Evolutionary conservation across 2,113 vertebrate species (phyloP), one percentile per base, ranked within the genome.

Genomic region (Ailuropoda melanoleuca): DNA sequence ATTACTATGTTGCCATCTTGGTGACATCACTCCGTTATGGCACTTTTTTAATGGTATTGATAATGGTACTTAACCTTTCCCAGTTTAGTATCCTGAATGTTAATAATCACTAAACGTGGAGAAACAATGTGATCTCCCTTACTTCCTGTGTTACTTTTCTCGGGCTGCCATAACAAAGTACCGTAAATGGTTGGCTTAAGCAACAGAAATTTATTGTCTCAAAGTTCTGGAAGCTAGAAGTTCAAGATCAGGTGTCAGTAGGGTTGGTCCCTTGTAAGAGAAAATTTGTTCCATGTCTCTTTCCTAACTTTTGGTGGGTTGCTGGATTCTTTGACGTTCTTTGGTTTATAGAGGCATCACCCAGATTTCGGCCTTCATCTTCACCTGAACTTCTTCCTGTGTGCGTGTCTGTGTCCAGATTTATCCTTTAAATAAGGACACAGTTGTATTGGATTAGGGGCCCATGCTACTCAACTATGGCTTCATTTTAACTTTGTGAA

Each of bases 41-140:
- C 1, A 29, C 48, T 68, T 50, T 53, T 50, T 37, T 58, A 75
- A 60, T 19, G n/a, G 53, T 60, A 58, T 39, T 58, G 6, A 8
- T 58, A 97, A 98, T 96, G 96, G 85, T 46, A 96, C 81, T 97
- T 98, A 96, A 91, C 75, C 88, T 97, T 98, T 98, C 96, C 97
- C 90, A 97, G 72, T 97, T 98, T 98, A 98, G 90, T 97, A 94
- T 94, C 88, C 77, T 97, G 91, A 97, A 94, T 97, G 95, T 97
- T 98, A 96, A 98, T 93, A 98, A 98, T 98, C 90, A 98, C 95
- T 96, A 98, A 98, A 98, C 87, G 97, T 7, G 0, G 82, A 97
- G 68, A 97, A 96, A 97, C 94, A 4, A 97, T 97, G 98, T 98
- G 50, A 94, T 85, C 93, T 97, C n/a, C 43, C 75, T 97, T 88